Evolutionary conservation across 2,113 vertebrate species (phyloP).

Genomic region (Oxyruncus cristatus): DNA sequence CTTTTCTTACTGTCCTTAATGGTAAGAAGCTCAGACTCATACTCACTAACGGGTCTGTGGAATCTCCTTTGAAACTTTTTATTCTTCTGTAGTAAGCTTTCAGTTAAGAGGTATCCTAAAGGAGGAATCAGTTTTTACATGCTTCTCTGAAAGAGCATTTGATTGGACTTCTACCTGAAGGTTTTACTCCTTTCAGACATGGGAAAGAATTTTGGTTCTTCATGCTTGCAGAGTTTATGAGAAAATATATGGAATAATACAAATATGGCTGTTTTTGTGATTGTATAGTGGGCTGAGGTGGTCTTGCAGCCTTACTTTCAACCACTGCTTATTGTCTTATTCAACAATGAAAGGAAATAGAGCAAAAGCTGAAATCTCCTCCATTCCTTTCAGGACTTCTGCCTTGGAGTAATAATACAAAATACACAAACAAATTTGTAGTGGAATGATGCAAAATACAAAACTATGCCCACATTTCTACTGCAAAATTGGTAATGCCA

Average conservation of each 20-base stretch:
- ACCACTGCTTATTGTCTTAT: not conserved
- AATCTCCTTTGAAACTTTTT: not conserved
- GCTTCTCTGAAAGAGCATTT: not conserved
- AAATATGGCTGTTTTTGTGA: not conserved
- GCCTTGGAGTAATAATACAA: not conserved
- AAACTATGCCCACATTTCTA: not conserved
- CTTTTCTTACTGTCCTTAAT: not conserved
- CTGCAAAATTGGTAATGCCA: not conserved
- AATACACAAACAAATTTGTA: rapidly evolving
- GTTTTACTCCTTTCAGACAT: not conserved
- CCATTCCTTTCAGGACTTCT: not conserved
- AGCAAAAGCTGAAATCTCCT: not conserved
- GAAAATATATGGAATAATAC: not conserved
- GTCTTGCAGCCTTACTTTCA: not conserved
- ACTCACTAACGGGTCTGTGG: not conserved
- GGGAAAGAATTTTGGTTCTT: not conserved
- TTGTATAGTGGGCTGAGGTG: not conserved
- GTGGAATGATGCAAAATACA: not conserved
- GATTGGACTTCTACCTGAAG: not conserved
- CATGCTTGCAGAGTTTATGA: not conserved
- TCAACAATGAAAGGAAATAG: not conserved
- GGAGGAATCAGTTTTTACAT: not conserved
- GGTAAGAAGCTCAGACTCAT: not conserved
- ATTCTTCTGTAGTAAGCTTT: not conserved
- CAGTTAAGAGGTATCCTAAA: not conserved